A percentile compares a stretch with the other conserved stretches of the same genome.
phyloP scores from a whole-genome alignment of 2,113 vertebrate genomes.

The Semicossyphus pulcher region DNA sequence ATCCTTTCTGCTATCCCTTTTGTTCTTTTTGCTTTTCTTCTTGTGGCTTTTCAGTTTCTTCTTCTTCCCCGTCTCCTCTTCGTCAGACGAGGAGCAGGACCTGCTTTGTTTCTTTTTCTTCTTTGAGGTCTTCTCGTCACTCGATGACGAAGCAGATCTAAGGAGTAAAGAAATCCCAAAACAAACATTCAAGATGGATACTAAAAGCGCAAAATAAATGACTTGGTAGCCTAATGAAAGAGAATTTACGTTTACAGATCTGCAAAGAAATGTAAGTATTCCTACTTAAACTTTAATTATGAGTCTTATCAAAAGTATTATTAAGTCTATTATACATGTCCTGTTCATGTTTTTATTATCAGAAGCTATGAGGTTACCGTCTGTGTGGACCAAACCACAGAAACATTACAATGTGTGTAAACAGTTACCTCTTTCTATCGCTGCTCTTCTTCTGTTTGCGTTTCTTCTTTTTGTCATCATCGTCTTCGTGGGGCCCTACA shows the following conservation, averaged over 20 bases:
- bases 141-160: slow-evolving; percentile 70
- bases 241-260: not conserved
- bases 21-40: slow-evolving; percentile 92
- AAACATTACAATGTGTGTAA: not conserved
- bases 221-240: no score
- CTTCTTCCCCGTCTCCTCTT: slow-evolving; percentile 86
- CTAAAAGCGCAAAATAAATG: no score
- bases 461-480: slow-evolving; percentile 84
- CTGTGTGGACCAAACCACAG: not conserved
- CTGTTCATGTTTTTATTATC: not conserved
- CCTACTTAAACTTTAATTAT: not conserved
- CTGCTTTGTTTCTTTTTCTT: slow-evolving; percentile 78
- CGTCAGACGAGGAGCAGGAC: slow-evolving; percentile 86
- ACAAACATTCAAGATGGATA: not conserved
- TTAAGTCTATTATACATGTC: no score
- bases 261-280: not conserved
- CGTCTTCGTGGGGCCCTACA: slow-evolving; percentile 84
- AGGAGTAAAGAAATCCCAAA: not conserved
- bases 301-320: not conserved
- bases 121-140: slow-evolving; percentile 53
- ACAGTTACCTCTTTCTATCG: slow-evolving; percentile 89
- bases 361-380: no score
- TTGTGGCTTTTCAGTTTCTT: slow-evolving; percentile 92
- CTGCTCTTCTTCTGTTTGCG: slow-evolving; percentile 88
- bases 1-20: slow-evolving; percentile 85